These are phyloP conservation scores for Pandemis cinnamomeana DNA, from an alignment of 2,888 invertebrate genomes.

Conservation along the genomic window DNA sequence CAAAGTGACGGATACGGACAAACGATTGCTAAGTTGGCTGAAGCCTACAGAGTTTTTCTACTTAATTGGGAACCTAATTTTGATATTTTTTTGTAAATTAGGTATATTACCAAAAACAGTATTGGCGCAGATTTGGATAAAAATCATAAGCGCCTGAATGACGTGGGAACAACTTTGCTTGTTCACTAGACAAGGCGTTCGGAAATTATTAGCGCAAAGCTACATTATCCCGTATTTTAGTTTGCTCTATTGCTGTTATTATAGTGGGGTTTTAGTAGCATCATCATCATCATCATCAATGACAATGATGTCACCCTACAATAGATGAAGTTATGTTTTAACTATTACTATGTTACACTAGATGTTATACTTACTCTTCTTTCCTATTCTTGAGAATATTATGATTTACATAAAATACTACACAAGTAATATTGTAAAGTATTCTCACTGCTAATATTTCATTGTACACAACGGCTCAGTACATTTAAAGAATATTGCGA, in stretches of 20 bases:
- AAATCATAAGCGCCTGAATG: background rate
- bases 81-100: too few species aligned
- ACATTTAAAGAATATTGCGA: background rate
- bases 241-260: background rate
- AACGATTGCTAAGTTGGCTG: too few species aligned
- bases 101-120: too few species aligned
- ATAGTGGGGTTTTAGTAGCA: background rate
- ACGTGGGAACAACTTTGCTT: background rate
- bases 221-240: background rate
- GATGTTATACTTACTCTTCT: too few species aligned
- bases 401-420: background rate
- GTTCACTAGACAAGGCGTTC: background rate
- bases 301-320: too few species aligned
- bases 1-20: too few species aligned
- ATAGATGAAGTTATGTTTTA: too few species aligned
- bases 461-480: background rate
- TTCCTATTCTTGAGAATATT: too few species aligned
- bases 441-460: background rate
- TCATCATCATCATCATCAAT: background rate
- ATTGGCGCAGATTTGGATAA: too few species aligned
- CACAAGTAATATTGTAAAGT: background rate
- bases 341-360: too few species aligned
- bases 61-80: too few species aligned
- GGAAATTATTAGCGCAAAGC: background rate
- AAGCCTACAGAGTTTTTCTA: too few species aligned